These are phyloP conservation scores for Phlogophora meticulosa DNA, from an alignment of 2,888 invertebrate species.

Conservation along the genomic window DNA sequence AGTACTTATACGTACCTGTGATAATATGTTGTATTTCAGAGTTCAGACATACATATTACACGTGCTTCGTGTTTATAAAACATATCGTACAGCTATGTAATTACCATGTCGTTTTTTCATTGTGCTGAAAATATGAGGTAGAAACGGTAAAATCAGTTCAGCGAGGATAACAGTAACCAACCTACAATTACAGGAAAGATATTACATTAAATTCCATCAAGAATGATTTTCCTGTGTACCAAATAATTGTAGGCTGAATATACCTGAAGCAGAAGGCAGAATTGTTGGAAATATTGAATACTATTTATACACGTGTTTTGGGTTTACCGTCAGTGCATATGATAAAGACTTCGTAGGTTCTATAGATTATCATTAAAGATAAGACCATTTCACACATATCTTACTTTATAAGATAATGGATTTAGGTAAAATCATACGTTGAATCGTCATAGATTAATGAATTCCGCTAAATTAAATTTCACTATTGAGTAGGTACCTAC, in stretches of 20 bases:
- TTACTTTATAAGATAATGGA: constrained; percentile 10
- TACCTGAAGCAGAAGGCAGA: constrained; percentile 1
- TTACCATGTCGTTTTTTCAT: constrained; percentile 10
- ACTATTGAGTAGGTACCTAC: background rate
- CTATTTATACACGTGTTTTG: constrained; percentile 14
- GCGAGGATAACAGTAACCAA: constrained; percentile 1
- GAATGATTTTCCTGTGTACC: constrained; percentile 29
- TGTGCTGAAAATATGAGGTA: constrained; percentile 9
- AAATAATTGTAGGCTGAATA: background rate
- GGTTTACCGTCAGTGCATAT: constrained; percentile 9
- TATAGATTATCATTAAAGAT: constrained; percentile 25
- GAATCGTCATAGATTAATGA: constrained; percentile 4
- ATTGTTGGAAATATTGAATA: constrained; percentile 8
- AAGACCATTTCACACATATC: constrained; percentile 16
- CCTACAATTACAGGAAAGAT: constrained; percentile 27
- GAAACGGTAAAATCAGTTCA: constrained; percentile 23
- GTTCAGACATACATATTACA: background rate
- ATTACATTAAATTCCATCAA: constrained; percentile 10
- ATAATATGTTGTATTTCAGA: background rate
- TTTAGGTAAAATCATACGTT: constrained; percentile 16
- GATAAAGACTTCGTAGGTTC: constrained; percentile 26
- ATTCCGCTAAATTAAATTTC: constrained; percentile 1
- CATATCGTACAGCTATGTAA: constrained; percentile 5
- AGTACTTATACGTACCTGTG: background rate
- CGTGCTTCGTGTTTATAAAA: constrained; percentile 44